phyloP scores from a whole-genome alignment of 2,888 invertebrate species.

The Microctonus hyperodae region DNA sequence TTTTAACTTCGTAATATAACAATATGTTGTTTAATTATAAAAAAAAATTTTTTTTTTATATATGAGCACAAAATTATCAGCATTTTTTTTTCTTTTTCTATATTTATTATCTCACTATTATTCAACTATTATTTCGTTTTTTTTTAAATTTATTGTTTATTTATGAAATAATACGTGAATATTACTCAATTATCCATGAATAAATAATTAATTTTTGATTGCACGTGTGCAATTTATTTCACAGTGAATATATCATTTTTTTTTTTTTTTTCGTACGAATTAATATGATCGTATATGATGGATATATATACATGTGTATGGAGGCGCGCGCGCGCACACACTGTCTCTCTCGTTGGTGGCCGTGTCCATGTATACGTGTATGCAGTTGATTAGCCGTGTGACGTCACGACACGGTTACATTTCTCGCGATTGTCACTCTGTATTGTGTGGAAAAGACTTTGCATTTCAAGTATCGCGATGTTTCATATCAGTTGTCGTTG shows the following conservation, averaged over 20 bases:
- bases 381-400: constrained; percentile 60
- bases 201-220: constrained; percentile 5
- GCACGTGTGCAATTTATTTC: constrained; percentile 21
- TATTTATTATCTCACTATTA: not conserved
- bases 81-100: not conserved
- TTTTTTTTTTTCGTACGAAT: not conserved
- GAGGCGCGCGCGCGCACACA: constrained; percentile 28
- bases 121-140: too few species aligned
- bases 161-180: constrained; percentile 7
- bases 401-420: constrained; percentile 61
- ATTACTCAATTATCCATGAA: constrained; percentile 3
- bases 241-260: constrained; percentile 17
- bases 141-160: not conserved
- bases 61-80: not conserved
- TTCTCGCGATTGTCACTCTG: constrained; percentile 56
- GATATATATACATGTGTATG: constrained; percentile 21
- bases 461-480: not conserved
- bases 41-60: not conserved
- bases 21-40: too few species aligned
- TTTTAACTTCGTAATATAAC: too few species aligned
- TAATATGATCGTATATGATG: constrained; percentile 15
- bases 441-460: constrained; percentile 21
- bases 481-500: too few species aligned
- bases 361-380: constrained; percentile 46
- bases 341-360: constrained; percentile 28